Evolutionary conservation across 30 jellyfish, hydroid and myxozoan species (phyloP), one percentile per base, ranked within the genome.

Genomic region (Turritopsis dohrnii): DNA sequence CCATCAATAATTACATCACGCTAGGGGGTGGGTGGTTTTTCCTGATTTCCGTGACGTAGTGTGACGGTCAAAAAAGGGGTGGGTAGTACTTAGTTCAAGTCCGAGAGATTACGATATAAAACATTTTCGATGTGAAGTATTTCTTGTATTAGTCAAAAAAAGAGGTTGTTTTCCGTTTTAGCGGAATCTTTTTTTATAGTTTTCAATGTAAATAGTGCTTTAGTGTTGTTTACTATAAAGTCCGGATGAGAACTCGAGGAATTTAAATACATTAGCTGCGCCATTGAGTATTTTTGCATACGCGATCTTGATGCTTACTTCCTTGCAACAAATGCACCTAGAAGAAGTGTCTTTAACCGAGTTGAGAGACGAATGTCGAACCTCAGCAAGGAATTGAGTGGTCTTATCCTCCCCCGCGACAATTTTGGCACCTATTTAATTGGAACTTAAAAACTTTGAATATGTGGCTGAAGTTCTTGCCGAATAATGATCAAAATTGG

Each of bases 261-360:
- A 85, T 79, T 76, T 79, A 85, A 75, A 30, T 79, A 23, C 79
- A 79, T 85, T 71, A 75, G 88, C 90, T 85, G 87, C 71, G 77
- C 91, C 76, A 85, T 85, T 85, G 93, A 85, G 90, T 85, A 85
- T 54, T 75, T 85, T 79, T 65, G 81, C 24, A 87, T 79, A 74
- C 87, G 54, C 72, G 90, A 52, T 90, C 90, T 85, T 76, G 93
- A 79, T 85, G 90, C 90, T 65, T 85, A 71, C 81, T 85, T 85
- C 79, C 89, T 85, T 74, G 90, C 90, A 66, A 85, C 93, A 85
- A 85, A 85, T 85, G 91, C 91, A 71, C 91, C 93, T 54, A 90
- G 91, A 77, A 76, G 89, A 83, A 85, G 90, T 79, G 86, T 69
- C 86, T 26, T 85, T 76, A 71, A 77, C 75, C 79, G 88, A 52